These are phyloP conservation scores for Agrotis puta DNA, from an alignment of 2,888 invertebrate species.

Conservation along the genomic window DNA sequence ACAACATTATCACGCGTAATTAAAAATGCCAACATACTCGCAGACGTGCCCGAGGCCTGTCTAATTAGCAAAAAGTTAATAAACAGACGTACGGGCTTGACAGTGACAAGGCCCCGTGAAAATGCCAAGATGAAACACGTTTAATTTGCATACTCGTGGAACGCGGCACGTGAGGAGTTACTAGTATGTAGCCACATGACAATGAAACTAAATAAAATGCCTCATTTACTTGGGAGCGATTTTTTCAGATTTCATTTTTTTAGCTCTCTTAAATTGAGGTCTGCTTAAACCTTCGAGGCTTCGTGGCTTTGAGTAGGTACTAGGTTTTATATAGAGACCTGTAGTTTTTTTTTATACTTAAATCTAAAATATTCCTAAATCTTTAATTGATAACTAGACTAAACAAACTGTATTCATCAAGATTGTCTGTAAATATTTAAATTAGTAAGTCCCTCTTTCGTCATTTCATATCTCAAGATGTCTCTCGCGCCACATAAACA, in stretches of 20 bases:
- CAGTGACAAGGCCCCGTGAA: slow-evolving; percentile 89
- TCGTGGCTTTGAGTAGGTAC: no score
- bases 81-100: slow-evolving; percentile 88
- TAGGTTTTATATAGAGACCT: background rate
- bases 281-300: background rate
- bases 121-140: slow-evolving; percentile 90
- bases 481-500: slow-evolving; percentile 47
- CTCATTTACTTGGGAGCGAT: slow-evolving; percentile 35
- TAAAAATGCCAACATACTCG: slow-evolving; percentile 90
- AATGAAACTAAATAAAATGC: slow-evolving; percentile 50
- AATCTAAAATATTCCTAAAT: background rate
- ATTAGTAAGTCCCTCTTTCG: slow-evolving; percentile 15
- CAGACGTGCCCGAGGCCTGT: slow-evolving; percentile 85
- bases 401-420: background rate
- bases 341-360: background rate
- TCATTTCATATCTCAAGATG: slow-evolving; percentile 34
- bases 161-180: slow-evolving; percentile 74
- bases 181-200: slow-evolving; percentile 63
- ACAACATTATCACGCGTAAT: slow-evolving; percentile 87
- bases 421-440: slow-evolving; percentile 16
- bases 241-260: no score
- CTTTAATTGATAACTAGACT: background rate
- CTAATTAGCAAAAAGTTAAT: slow-evolving; percentile 91
- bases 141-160: slow-evolving; percentile 87
- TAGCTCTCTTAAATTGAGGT: background rate